phyloP scores from a whole-genome alignment of 2,888 invertebrate species.

The Invenusta paracnida region DNA sequence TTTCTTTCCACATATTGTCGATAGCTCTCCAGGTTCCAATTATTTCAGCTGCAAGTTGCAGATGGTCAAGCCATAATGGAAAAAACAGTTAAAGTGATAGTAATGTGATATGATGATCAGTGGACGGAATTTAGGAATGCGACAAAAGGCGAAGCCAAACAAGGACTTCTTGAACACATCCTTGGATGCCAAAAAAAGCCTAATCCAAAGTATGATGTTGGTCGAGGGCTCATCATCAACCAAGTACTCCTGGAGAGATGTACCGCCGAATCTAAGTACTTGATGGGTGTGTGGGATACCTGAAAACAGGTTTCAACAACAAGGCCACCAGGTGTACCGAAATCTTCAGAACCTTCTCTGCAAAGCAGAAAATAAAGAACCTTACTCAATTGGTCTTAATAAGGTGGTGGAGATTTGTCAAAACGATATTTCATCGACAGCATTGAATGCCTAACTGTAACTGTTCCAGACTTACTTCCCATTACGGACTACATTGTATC shows the following conservation, averaged over 20 bases:
- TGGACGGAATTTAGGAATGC: background rate
- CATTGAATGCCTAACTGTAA: too few relatives aligned
- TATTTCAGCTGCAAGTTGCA: background rate
- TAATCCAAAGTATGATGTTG: background rate
- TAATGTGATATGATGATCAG: background rate
- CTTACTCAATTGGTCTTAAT: too few relatives aligned
- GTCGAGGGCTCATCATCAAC: background rate
- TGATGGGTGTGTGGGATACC: background rate
- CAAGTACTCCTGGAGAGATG: background rate
- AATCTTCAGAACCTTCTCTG: background rate
- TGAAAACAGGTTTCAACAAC: background rate
- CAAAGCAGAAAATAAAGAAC: background rate
- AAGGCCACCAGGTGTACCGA: background rate
- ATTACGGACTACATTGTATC: too few relatives aligned
- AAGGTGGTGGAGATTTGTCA: too few relatives aligned
- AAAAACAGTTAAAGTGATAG: background rate
- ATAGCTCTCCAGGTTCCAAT: background rate
- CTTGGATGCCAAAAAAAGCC: background rate
- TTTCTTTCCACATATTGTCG: background rate
- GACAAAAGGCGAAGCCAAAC: background rate
- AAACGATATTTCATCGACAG: too few relatives aligned
- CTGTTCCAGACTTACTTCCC: too few relatives aligned
- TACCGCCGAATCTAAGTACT: background rate
- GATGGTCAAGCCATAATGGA: background rate
- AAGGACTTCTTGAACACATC: background rate